A percentile compares a stretch with the other conserved stretches of the same genome.
These are phyloP conservation scores for Mus musculus DNA, from an alignment of 2,113 vertebrate genomes.

Conservation along the genomic window GRCm39 chr16:76452501-76453000, in stretches of 20 bases:
- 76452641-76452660: background rate
- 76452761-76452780: slow-evolving; percentile 46
- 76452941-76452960: background rate
- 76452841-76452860: slow-evolving; percentile 28
- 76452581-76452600: background rate
- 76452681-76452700: background rate
- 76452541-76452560: background rate
- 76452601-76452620: background rate
- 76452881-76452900: slow-evolving; percentile 52
- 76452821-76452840: slow-evolving; percentile 74
- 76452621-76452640: background rate
- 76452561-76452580: background rate
- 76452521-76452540: slow-evolving; percentile 42
- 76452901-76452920: background rate
- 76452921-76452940: background rate
- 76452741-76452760: slow-evolving; percentile 48
- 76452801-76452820: slow-evolving; percentile 52
- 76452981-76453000: background rate
- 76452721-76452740: background rate
- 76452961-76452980: background rate
- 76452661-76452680: background rate
- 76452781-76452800: slow-evolving; percentile 64
- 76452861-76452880: slow-evolving; percentile 55
- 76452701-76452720: background rate
- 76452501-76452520: slow-evolving; percentile 2